These are phyloP conservation scores for Heliothis peltigera DNA, from an alignment of 2,888 invertebrate genomes.

Conservation along the genomic window DNA sequence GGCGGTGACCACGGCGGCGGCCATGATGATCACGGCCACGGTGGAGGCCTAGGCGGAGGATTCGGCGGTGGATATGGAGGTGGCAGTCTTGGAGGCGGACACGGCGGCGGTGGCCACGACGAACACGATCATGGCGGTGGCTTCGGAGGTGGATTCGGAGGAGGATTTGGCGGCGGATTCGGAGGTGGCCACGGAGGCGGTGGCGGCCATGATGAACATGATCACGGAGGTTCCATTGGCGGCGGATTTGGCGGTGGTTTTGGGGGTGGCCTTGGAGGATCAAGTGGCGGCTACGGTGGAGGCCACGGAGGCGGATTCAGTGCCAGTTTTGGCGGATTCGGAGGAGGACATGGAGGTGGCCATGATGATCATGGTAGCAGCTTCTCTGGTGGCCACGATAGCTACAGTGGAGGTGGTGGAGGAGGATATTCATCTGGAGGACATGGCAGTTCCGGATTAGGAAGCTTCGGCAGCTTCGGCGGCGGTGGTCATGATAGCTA, in stretches of 20 bases:
- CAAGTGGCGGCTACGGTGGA: conserved; percentile 56
- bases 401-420: conserved; percentile 59
- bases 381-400: conserved; percentile 61
- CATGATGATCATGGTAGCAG: conserved; percentile 64
- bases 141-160: conserved; percentile 54
- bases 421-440: conserved; percentile 60
- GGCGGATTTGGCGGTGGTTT: conserved; percentile 57
- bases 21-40: conserved; percentile 62
- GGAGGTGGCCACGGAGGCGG: conserved; percentile 69
- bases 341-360: conserved; percentile 64
- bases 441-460: conserved; percentile 54
- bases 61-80: conserved; percentile 64
- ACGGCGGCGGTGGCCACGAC: conserved; percentile 62
- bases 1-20: conserved; percentile 61
- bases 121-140: conserved; percentile 65
- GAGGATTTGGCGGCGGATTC: conserved; percentile 63
- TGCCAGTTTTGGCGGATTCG: conserved; percentile 59
- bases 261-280: conserved; percentile 50
- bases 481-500: conserved; percentile 48
- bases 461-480: conserved; percentile 53
- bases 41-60: conserved; percentile 59
- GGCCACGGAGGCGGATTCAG: conserved; percentile 60
- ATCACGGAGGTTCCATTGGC: conserved; percentile 45
- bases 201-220: conserved; percentile 61
- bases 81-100: conserved; percentile 54